Base-by-base conservation (phyloP, 1,140 invertebrate species). In the Hylyphantes graminicola region DNA sequence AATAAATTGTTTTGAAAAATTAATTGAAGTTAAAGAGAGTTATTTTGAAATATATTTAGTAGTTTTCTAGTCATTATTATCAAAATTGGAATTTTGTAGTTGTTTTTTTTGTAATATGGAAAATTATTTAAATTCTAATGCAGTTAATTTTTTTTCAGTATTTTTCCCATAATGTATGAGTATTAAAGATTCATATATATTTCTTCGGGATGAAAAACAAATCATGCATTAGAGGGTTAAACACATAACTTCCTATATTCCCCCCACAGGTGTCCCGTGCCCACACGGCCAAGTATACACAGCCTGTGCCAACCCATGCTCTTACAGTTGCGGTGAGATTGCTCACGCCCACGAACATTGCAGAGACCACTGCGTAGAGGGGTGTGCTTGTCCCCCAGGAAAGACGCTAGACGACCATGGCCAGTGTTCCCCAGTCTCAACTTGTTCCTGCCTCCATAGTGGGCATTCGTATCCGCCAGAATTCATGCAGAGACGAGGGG, bases 331-430 rank as follows among this genome's bases (percentile, higher is more conserved):
- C 87, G 87, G 91, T 7, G 94, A 95, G 89, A 89, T 94, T 19
- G 89, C 91, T 7, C 13, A 77, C n/a, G 88, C 87, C n/a, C 88
- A 89, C 63, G 87, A 89, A 0, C 86, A 88, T 57, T 94, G 94
- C 88, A 90, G 89, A 65, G 91, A 92, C 13, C 90, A 90, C 55
- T 97, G 96, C 88, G 94, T 96, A 0, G 96, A 97, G 89, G 96
- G 96, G 1, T 97, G 96, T 89, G 94, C 94, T 83, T 97, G 96
- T 89, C 94, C 95, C 0, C 89, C 91, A 65, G 95, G 95, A 17
- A 91, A 94, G 88, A 93, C 95, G 2, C 89, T 97, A 48, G 88
- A 90, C 86, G 73, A 57, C 21, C 68, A 80, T 15, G 94, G 93
- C 11, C 91, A 94, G 72, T 97, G 96, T 88, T 92, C 97, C 53